Percentiles rank a stretch among this genome's conserved stretches.
These are phyloP conservation scores for Lasiurus cinereus DNA, from an alignment of 2,113 vertebrate species.

Conservation along the genomic window DNA sequence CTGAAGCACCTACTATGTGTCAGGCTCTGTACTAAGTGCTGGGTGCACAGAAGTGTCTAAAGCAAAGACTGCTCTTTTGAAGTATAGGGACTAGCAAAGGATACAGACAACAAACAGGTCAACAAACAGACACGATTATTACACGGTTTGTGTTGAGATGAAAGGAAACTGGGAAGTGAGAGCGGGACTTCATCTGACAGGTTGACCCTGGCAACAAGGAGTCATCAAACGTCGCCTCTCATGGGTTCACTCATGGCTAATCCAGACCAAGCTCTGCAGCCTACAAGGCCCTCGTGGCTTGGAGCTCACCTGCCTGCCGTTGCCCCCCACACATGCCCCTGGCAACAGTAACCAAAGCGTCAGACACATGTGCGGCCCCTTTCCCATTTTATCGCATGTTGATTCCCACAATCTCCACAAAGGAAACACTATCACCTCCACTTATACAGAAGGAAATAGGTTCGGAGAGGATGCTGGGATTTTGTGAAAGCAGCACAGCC, in stretches of 20 bases:
- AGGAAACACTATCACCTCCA: neutral
- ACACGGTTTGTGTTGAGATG: neutral
- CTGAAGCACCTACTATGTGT: neutral
- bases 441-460: neutral
- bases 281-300: neutral
- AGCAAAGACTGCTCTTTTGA: neutral
- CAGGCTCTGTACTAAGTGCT: neutral
- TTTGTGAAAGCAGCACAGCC: neutral
- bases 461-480: neutral
- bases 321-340: too few species aligned
- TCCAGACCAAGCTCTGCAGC: neutral
- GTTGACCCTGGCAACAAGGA: neutral
- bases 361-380: neutral
- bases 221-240: neutral
- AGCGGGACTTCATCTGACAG: neutral
- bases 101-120: neutral
- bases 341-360: neutral
- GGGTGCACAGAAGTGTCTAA: neutral
- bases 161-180: neutral
- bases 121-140: neutral
- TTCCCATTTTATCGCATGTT: neutral
- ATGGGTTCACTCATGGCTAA: rapidly evolving
- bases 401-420: neutral
- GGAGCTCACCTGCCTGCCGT: neutral
- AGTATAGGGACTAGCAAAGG: neutral